Evolutionary conservation across 2,113 vertebrate species (phyloP).

Genomic region (Phaethon lepturus): DNA sequence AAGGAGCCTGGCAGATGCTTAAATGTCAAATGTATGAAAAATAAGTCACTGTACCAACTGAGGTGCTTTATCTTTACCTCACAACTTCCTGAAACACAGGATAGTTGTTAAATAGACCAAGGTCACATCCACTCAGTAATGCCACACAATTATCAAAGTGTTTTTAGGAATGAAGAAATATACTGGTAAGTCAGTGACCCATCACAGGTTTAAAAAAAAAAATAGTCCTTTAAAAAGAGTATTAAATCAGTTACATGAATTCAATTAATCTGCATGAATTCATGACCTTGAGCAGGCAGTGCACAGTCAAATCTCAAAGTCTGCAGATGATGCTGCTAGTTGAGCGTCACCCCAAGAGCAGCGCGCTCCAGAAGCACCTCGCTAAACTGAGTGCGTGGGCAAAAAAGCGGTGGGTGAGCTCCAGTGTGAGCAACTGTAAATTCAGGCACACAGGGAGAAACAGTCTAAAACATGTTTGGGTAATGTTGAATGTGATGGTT

Average conservation of each 20-base stretch:
- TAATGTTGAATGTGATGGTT: fast-evolving
- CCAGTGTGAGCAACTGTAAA: fast-evolving
- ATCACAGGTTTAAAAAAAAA: neutral
- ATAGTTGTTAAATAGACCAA: neutral
- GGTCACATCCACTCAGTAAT: neutral
- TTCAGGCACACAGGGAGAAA: neutral
- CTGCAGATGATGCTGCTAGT: neutral
- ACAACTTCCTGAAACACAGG: neutral
- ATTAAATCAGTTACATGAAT: neutral
- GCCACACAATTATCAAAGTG: neutral
- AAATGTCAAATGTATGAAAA: neutral
- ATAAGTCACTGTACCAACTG: neutral
- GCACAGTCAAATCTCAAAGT: neutral
- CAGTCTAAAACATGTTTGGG: neutral
- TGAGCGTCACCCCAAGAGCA: neutral
- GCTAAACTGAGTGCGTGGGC: neutral
- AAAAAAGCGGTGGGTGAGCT: neutral
- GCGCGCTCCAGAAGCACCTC: neutral
- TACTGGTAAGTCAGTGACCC: neutral
- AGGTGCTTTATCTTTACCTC: neutral
- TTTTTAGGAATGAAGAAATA: neutral
- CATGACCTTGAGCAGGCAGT: neutral
- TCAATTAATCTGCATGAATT: neutral
- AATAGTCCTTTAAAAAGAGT: neutral
- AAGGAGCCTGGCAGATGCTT: neutral